Base-by-base conservation (phyloP, 2,888 invertebrate species). In the Acanthopleura granulata region DNA sequence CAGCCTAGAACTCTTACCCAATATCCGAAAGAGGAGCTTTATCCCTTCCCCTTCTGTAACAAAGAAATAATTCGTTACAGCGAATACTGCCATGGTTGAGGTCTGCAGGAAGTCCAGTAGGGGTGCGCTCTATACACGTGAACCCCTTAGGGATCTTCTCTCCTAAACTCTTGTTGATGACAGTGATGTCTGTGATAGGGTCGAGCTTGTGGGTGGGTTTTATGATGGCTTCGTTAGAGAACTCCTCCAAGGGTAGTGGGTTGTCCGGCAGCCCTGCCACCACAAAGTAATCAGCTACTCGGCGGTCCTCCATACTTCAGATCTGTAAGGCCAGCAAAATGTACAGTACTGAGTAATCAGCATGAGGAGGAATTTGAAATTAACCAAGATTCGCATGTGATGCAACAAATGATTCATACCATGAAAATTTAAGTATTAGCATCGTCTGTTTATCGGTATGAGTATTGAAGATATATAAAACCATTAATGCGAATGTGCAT, bases 11-110 rank as follows among this genome's bases (percentile, higher is more conserved):
- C 40, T 40, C 85, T 78, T 93, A 97, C 98, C 98, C 94, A 87
- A 99, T 96, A 92, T 99, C 99, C 72, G 98, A 97, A 78, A 99
- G 93, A 14, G 99, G 98, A 73, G 99, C 96, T 87, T 96, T 96
- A 90, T 99, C 97, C 84, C 96, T 93, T 49, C 99, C 98, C 76
- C 99, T 93, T 80, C 95, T 93, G 91, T 94, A 96, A 91, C 98
- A 99, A 75, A 99, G 93, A 91, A 94, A 99, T 90, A 98, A 97
- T 89, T 97, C 96, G 11, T 95, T 95, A 77, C 97, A 96, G 62
- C 98, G 93, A 87, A 99, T 93, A 83, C 97, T 98, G 50, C 99
- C 99, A 93, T 98, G 97, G 91, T 99, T 99, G 79, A 99, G 92
- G 91, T 99, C 97, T 0, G 99, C 99, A 29, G 94, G 94, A 82